Evolutionary conservation across 2,113 vertebrate genomes (phyloP), one percentile per base, ranked within the genome.

Genomic region (Sylvietta virens): DNA sequence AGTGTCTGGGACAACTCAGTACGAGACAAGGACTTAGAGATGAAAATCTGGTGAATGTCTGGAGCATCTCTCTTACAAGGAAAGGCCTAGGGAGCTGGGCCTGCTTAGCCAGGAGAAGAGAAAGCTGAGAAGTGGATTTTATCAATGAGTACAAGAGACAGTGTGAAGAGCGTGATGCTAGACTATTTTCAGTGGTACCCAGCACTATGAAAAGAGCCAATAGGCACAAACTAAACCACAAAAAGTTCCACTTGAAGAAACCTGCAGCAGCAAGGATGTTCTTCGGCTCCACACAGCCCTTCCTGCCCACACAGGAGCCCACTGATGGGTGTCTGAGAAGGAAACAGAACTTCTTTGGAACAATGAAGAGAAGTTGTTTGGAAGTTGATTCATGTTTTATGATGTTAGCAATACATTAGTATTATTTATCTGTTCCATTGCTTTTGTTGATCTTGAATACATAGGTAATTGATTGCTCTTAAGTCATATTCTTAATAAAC

Each of bases 101-200:
- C 11, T 58, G 15, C 28, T 86, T 45, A 45, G 12, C 12, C 22
- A 33, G 39, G 20, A 66, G 14, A 62, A 51, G 13, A 65, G 33
- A 60, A 69, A 60, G 35, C 10, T 51, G 33, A 37, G 53, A 37
- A 11, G 9, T 2, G 5, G 2, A 28, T 33, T 60, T 51, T 23
- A 13, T 28, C 27, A 60, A 37, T 19, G 11, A 0, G 0, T 61
- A 20, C 18, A 44, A 44, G 33, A 33, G 26, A 76, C 7, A 3
- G 7, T 37, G 27, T 27, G 33, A 31, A 37, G 27, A 44, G 2
- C 15, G 44, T 15, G 14, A 9, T 26, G 13, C 16, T 31, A 76
- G 71, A 42, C 14, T 44, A 9, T 50, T 44, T 60, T 58, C 51
- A 37, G 27, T 33, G 22, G 9, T 44, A 51, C 18, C 2, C 27